Evolutionary conservation across 2,113 vertebrate genomes (phyloP), one percentile per base, ranked within the genome.

Genomic region (Physeter macrocephalus): DNA sequence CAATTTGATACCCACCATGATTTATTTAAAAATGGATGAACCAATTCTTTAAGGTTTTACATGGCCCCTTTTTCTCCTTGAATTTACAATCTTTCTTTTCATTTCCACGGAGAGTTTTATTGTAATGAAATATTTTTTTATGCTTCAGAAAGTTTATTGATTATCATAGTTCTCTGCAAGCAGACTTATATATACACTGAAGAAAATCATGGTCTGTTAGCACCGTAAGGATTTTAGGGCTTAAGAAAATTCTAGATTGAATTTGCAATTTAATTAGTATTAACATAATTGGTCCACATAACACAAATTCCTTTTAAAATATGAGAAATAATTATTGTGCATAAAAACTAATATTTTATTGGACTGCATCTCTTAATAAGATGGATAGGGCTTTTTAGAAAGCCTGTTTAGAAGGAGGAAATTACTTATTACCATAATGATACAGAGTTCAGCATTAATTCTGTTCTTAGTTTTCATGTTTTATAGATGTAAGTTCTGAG

Each of bases 301-400:
- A 77, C 39, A 52, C 25, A 81, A 54, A 75, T 39, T 94, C 59
- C 89, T 87, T 88, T 46, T 80, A 39, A 95, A 81, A 75, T 69
- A 74, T 36, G 54, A 93, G 43, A 84, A 83, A 77, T 96, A 81
- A 93, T 96, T 94, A 81, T 39, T 72, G 72, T 46, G 36, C 64
- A 71, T 85, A 77, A 88, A 81, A 90, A 43, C 34, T 86, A 67
- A 61, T 39, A 74, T 69, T 90, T 93, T 69, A 64, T 90, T 72
- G 62, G 31, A 13, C 36, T 20, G 5, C 6, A 2, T 86, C 46
- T 86, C 49, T 92, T 81, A 93, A 36, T 81, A 86, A 92, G 93
- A 84, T 36, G 57, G 31, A 2, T 52, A 20, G 39, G 27, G n/a
- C 36, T 82, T 95, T 95, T 85, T 15, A 62, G 82, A 82, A 71